Base-by-base conservation (phyloP, 2,113 vertebrate species). In the Acinonyx jubatus region DNA sequence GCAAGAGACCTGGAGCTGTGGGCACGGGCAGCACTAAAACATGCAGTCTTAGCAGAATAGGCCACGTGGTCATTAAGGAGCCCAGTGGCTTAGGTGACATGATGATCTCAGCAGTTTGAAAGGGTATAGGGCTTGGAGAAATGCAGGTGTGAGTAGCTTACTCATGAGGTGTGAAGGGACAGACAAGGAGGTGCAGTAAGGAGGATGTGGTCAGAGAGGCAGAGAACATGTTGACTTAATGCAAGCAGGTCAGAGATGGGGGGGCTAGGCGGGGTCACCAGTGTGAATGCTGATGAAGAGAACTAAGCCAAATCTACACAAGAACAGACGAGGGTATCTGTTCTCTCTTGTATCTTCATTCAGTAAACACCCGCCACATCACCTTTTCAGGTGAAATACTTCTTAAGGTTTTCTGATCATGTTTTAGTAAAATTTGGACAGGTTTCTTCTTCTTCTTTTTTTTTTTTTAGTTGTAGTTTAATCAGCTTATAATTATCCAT, bases 171-270 rank as follows among this genome's bases (percentile, higher is more conserved):
- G 41, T 79, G 52, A 83, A 25, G 71, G 71, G 50, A 91, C 50
- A 29, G 66, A 50, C 18, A 4, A 27, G 79, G 55, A 95, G 38
- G 92, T 68, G 31, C 31, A 84, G 79, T 55, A 50, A 92, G 61
- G 65, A 80, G 57, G 57, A 90, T 92, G 80, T 88, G 69, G 90
- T 78, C 36, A 48, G 66, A 84, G 65, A 96, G 81, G 65, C 48
- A 73, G 55, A 69, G n/a, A 57, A n/a, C 73, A 12, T n/a, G 33
- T 0, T 79, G 83, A 65, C 27, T 41, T 36, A 50, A 18, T 57
- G 50, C 41, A 86, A 65, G 52, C 31, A 55, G 66, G 41, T 63
- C 85, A 74, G 68, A 73, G 50, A 5, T 4, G 33, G 33, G 81
- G 27, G 1, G 4, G 31, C 31, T 50, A 14, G 50, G 33, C 0